Evolutionary conservation across 2,113 vertebrate genomes (phyloP).

Genomic region (Dendropsophus ebraccatus): DNA sequence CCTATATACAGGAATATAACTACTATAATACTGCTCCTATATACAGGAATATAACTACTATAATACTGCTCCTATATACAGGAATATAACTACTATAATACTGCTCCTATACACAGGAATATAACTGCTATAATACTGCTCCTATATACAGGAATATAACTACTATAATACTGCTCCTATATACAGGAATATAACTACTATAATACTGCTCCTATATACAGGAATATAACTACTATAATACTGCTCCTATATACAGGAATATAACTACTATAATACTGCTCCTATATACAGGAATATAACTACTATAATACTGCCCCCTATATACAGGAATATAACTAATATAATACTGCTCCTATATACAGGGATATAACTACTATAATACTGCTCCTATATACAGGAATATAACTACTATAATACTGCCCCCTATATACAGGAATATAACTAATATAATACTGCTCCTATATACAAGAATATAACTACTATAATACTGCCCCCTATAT

Average conservation of each 20-base stretch:
- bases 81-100: too few species aligned
- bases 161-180: neutral
- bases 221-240: neutral
- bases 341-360: neutral
- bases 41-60: too few species aligned
- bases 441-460: slow-evolving; percentile 1
- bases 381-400: neutral
- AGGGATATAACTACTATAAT: neutral
- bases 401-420: slow-evolving; percentile 17
- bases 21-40: too few species aligned
- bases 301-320: slow-evolving; percentile 9
- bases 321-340: slow-evolving; percentile 1
- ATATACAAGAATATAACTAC: neutral
- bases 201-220: neutral
- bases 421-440: neutral
- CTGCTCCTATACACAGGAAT: too few species aligned
- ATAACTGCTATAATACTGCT: too few species aligned
- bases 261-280: too few species aligned
- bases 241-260: neutral
- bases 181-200: too few species aligned
- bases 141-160: neutral
- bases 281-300: neutral
- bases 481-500: neutral
- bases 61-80: too few species aligned
- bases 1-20: too few species aligned